A percentile compares a stretch with the other conserved stretches of the same genome.
Conservation (phyloP, 2,113 vertebrate genomes). For the Urocolius indicus region DNA sequence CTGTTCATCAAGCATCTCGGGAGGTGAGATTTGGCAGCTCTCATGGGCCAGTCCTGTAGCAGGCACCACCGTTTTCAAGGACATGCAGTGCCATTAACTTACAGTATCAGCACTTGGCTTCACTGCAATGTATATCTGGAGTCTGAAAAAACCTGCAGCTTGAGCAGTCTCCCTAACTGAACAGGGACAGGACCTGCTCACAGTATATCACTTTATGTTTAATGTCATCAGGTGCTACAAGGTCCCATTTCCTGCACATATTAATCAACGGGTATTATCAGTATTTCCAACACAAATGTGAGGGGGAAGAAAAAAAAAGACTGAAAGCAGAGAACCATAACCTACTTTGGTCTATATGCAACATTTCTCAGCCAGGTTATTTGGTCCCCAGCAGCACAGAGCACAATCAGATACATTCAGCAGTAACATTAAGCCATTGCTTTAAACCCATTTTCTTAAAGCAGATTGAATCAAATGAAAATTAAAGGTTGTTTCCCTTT, state of each 20-base stretch:
- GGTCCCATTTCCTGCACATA: not conserved
- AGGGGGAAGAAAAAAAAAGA: not conserved
- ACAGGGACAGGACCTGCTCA: not conserved
- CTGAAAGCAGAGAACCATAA: not conserved
- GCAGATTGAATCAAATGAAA: not conserved
- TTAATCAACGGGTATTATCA: not conserved
- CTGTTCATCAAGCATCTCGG: not conserved
- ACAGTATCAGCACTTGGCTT: not conserved
- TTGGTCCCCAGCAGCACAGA: not conserved
- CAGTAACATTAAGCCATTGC: not conserved
- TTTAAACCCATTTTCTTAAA: not conserved
- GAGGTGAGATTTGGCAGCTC: not conserved
- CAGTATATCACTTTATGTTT: not conserved
- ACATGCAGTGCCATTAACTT: not conserved
- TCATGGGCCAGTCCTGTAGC: not conserved
- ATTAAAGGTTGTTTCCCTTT: not conserved
- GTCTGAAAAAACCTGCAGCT: not conserved
- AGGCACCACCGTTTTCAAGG: not conserved
- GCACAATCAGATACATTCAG: not conserved
- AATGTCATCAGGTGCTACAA: not conserved
- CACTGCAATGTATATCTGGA: not conserved
- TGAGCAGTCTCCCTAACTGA: not conserved
- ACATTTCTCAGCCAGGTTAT: not conserved
- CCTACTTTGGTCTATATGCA: not conserved
- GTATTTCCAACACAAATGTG: not conserved